A percentile compares a stretch with the other conserved stretches of the same genome.
These are phyloP conservation scores for Sycobia sp. DNA, from an alignment of 1,140 invertebrate species.

Conservation along the genomic window DNA sequence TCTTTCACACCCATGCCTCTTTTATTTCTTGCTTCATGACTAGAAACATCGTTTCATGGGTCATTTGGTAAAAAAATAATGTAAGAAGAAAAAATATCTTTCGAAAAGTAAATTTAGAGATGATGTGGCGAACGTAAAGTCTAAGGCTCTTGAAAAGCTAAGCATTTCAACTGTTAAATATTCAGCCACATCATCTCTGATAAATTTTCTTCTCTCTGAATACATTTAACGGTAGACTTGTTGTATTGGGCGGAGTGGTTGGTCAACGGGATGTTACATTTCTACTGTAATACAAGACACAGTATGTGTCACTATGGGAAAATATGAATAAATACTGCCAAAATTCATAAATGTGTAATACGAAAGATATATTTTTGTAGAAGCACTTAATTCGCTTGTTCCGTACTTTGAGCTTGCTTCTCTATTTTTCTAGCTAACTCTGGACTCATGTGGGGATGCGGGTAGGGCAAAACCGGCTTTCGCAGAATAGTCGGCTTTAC, in stretches of 20 bases:
- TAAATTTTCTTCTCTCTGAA: constrained; percentile 16
- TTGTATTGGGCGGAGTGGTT: constrained; percentile 51
- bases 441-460: constrained; percentile 56
- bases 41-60: constrained; percentile 56
- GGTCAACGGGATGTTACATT: constrained; percentile 40
- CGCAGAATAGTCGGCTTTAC: constrained; percentile 75
- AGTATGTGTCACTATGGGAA: not conserved
- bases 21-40: constrained; percentile 51
- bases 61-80: constrained; percentile 60
- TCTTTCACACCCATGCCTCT: constrained; percentile 21
- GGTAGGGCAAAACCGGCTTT: constrained; percentile 68
- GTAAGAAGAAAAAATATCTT: constrained; percentile 49
- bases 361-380: not conserved
- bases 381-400: constrained; percentile 38
- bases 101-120: constrained; percentile 53
- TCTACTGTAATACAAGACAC: not conserved
- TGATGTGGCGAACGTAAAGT: constrained; percentile 24
- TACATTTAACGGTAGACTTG: constrained; percentile 21
- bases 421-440: constrained; percentile 57
- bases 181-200: not conserved
- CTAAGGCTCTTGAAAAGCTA: not conserved
- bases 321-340: constrained; percentile 3
- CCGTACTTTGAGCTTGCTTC: constrained; percentile 56
- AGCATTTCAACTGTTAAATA: not conserved
- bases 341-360: not conserved